Evolutionary conservation across 2,113 vertebrate species (phyloP), one percentile per base, ranked within the genome.

Genomic region (Myodes glareolus): DNA sequence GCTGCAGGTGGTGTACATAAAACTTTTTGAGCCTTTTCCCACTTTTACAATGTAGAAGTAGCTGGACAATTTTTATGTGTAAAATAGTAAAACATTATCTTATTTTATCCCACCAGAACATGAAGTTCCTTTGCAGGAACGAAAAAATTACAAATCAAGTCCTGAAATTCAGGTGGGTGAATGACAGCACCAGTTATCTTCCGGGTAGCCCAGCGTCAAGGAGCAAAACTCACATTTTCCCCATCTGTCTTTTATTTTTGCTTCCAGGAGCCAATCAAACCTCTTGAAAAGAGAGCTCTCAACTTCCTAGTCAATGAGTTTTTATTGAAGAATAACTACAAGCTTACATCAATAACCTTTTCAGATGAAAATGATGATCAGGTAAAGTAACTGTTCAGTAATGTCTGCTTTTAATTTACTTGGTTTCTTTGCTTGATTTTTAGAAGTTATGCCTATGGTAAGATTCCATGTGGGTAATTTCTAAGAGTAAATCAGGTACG

Each of bases 261-360:
- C 58, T 92, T 98, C 63, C 98, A 99, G 99, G 99, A 99, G 97
- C 99, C 99, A 88, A 99, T 99, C 98, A 99, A 99, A 98, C 99
- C 99, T 98, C 99, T 99, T 98, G 99, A 99, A 98, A 99, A 99
- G 99, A 99, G 99, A 99, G 99, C 99, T 98, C 99, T 99, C 99
- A 99, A 99, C 99, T 99, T 99, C 99, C 99, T 99, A 99, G 99
- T 99, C 97, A 99, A 99, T 98, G 99, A 99, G 98, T 99, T 99
- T 99, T 99, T 99, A 98, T 99, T 99, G 98, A 99, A 99, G 99
- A 99, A 99, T 98, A 99, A 99, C 97, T 99, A 99, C 98, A 99
- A 99, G 96, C 99, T 99, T 93, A 99, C 99, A 68, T 99, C 99
- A 97, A 99, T 99, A 98, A 99, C 99, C 6, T 99, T 99, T 99